Base-by-base conservation (phyloP, 2,888 invertebrate species). In the Netelia virgata region DNA sequence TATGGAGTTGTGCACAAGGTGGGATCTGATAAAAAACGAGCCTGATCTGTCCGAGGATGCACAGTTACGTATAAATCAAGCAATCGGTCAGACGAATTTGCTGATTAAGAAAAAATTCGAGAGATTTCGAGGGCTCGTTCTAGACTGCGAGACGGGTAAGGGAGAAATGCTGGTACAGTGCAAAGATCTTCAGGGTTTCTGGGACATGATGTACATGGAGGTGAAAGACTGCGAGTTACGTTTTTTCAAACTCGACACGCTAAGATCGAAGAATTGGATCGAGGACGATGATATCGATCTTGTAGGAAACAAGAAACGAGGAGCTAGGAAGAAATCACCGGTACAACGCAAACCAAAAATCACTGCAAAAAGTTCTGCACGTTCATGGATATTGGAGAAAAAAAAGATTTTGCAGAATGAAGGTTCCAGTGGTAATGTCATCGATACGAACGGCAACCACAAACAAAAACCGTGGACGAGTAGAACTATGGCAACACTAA, bases 141-240 rank as follows among this genome's bases (percentile, higher is more conserved):
- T 63, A 3, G 93, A 94, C 59, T 94, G 94, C 91, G 94, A 91
- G 89, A 92, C 81, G 89, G 94, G 91, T 82, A 92, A 94, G 41
- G 94, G 94, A n/a, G 91, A 94, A 41, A 94, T 95, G 86, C 93
- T 95, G 10, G 95, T 96, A 59, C 96, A 95, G 0, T 95, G 95
- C 82, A 95, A 95, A 6, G 98, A 98, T 94, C 94, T 98, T 76
- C 96, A 96, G 88, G 98, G 98, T 36, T 98, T 97, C 94, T 98
- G 98, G 98, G 98, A 98, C 90, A 96, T 97, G 96, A 95, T 97
- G 53, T 95, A 95, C 87, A 95, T 97, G 93, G 97, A 97, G 94
- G 95, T 94, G 11, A 88, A 85, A 20, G 85, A 93, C 61, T 93
- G 93, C 70, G 88, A 92, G 3, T 76, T 57, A 6, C 86, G 93